phyloP scores from a whole-genome alignment of 2,888 invertebrate species.

The Apocheima hispidaria region DNA sequence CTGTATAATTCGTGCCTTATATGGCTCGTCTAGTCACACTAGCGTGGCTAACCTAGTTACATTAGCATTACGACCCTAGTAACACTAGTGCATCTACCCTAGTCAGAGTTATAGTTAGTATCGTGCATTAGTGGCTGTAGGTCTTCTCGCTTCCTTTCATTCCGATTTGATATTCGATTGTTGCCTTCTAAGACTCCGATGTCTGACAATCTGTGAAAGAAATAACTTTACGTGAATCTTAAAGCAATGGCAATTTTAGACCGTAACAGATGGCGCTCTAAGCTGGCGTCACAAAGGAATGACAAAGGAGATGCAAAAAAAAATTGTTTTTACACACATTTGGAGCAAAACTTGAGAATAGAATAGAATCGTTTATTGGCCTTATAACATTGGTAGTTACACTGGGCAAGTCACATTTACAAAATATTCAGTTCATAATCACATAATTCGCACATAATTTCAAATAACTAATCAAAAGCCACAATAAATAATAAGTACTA shows the following conservation, averaged over 20 bases:
- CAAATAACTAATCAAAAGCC: too few species aligned
- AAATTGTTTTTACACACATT: too few species aligned
- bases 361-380: too few species aligned
- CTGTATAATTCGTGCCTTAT: too few species aligned
- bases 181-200: conserved; percentile 77
- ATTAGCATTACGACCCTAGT: neutral
- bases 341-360: too few species aligned
- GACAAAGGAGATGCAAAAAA: too few species aligned
- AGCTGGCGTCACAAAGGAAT: neutral
- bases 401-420: too few species aligned
- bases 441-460: too few species aligned
- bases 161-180: conserved; percentile 66
- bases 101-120: conserved; percentile 64
- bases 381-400: too few species aligned
- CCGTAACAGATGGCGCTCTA: neutral
- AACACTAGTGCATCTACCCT: conserved; percentile 29
- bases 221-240: conserved; percentile 11
- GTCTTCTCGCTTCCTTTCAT: conserved; percentile 74
- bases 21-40: neutral
- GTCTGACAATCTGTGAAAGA: conserved; percentile 69
- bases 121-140: conserved; percentile 80
- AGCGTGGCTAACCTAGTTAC: neutral
- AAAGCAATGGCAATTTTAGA: neutral
- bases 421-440: too few species aligned
- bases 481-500: too few species aligned